A percentile compares a stretch with the other conserved stretches of the same genome.
These are phyloP conservation scores for Chelidonichthys spinosus DNA, from an alignment of 2,797 vertebrate genomes.

Conservation along the genomic window DNA sequence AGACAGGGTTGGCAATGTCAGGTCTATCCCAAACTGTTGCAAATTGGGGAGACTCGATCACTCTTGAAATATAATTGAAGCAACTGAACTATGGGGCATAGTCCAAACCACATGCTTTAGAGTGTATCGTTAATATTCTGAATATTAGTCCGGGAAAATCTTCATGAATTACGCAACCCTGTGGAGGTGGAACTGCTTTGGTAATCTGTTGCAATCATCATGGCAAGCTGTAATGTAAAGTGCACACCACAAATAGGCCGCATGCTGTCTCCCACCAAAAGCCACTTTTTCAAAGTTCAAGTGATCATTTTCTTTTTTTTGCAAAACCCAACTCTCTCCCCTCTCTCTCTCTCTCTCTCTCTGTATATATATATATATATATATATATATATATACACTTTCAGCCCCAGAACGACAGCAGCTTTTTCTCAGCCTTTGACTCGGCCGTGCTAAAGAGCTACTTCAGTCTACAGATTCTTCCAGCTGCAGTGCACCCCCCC, in stretches of 20 bases:
- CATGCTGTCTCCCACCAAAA: constrained; percentile 24
- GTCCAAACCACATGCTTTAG: background rate
- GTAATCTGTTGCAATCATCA: constrained; percentile 11
- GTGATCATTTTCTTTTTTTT: constrained; percentile 23
- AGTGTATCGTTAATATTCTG: background rate
- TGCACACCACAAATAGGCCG: constrained; percentile 27
- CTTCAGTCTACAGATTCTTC: constrained; percentile 21
- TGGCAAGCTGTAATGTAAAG: constrained; percentile 15
- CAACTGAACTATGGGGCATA: background rate
- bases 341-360: too few relatives aligned
- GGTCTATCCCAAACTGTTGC: background rate
- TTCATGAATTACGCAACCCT: constrained; percentile 10
- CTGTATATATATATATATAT: background rate
- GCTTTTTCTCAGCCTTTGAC: background rate
- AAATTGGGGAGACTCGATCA: background rate
- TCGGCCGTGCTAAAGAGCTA: constrained; percentile 6
- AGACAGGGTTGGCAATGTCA: background rate
- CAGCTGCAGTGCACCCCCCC: constrained; percentile 20
- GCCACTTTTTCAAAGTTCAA: constrained; percentile 39
- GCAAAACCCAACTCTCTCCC: background rate
- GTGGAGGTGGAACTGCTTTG: background rate
- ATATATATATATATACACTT: background rate
- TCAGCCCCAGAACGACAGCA: background rate
- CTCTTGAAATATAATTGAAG: background rate
- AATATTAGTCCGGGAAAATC: background rate